A percentile compares a stretch with the other conserved stretches of the same genome.
Conservation (phyloP, 1,140 invertebrate genomes). For the Camponotus floridanus region DNA sequence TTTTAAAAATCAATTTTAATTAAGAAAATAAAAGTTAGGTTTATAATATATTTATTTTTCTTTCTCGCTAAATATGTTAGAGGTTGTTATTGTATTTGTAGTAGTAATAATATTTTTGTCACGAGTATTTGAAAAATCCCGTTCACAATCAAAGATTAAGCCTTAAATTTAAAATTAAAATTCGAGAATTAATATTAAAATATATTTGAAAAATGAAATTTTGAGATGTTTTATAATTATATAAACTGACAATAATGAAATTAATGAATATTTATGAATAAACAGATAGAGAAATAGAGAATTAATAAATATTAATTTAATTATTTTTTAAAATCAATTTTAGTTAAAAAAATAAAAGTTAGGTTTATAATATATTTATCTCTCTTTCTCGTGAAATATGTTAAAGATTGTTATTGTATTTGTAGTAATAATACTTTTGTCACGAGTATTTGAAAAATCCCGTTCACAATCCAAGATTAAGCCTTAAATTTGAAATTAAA, state of each 20-base stretch:
- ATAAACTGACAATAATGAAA: neutral
- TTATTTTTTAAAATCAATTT: neutral
- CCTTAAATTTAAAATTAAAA: neutral
- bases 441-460: neutral
- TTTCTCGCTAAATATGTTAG: too few species aligned
- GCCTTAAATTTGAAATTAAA: neutral
- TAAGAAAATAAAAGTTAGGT: neutral
- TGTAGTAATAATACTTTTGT: neutral
- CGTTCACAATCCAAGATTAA: neutral
- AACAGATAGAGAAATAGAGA: neutral
- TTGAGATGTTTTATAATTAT: neutral
- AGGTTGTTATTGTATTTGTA: too few species aligned
- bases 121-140: neutral
- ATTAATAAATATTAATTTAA: neutral
- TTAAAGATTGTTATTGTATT: too few species aligned
- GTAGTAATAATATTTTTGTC: neutral
- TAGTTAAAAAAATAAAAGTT: neutral
- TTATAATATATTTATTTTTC: too few species aligned
- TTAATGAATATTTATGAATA: neutral
- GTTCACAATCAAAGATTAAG: neutral
- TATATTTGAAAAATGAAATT: neutral
- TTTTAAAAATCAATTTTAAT: neutral
- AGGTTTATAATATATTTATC: neutral
- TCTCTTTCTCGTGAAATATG: too few species aligned
- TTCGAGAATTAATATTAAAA: neutral